A percentile compares a stretch with the other conserved stretches of the same genome.
Conservation (phyloP, 2,888 invertebrate species). For the Melikaiella ostensackeni region DNA sequence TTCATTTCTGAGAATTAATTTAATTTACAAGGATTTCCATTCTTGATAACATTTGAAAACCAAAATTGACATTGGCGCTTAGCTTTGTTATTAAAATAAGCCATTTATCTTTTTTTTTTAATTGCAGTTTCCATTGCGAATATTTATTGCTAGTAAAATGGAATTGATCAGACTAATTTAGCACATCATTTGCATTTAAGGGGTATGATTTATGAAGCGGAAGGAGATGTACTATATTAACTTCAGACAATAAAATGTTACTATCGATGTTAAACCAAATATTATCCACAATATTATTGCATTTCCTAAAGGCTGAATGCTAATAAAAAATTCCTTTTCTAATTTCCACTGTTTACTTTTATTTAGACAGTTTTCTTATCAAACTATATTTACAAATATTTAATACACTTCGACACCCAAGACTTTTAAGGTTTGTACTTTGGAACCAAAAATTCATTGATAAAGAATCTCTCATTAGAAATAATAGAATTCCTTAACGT, state of each 20-base stretch:
- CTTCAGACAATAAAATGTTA: constrained; percentile 77
- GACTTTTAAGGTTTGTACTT: background rate
- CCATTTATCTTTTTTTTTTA: constrained; percentile 70
- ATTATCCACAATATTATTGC: background rate
- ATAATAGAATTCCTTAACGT: background rate
- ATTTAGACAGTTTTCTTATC: background rate
- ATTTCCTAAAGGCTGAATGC: background rate
- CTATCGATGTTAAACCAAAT: constrained; percentile 73
- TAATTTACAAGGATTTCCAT: background rate
- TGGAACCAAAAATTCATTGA: background rate
- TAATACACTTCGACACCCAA: background rate
- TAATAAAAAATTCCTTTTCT: no score
- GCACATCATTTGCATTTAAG: constrained; percentile 51
- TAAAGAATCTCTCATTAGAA: background rate
- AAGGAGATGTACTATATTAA: constrained; percentile 72
- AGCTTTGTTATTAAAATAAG: background rate
- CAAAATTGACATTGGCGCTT: background rate
- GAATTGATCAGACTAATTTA: constrained; percentile 59
- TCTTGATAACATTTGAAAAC: background rate
- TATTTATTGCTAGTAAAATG: constrained; percentile 64
- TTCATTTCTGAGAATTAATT: background rate
- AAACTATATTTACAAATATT: constrained; percentile 8
- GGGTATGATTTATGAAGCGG: constrained; percentile 58
- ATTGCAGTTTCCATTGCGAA: constrained; percentile 61
- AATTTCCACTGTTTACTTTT: background rate